Evolutionary conservation across 2,113 vertebrate species (phyloP).

Genomic region (Cottus gobio): DNA sequence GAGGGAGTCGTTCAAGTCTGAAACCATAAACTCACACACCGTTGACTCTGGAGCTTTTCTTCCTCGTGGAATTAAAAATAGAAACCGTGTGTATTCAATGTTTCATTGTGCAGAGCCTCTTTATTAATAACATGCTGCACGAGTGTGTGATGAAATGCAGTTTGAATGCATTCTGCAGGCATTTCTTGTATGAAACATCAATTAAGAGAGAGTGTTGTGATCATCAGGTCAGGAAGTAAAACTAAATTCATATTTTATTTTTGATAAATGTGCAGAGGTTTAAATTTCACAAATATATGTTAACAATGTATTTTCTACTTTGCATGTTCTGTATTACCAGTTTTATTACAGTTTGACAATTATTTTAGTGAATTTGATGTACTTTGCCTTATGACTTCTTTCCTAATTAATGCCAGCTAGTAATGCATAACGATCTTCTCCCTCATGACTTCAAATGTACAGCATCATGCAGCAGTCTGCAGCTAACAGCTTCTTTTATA

Average conservation of each 20-base stretch:
- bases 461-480: slow-evolving; percentile 62
- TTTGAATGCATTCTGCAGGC: not conserved
- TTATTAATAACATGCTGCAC: not conserved
- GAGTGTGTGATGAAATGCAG: slow-evolving; percentile 1
- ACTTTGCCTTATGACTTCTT: slow-evolving; percentile 36
- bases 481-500: slow-evolving; percentile 82
- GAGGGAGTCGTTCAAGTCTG: slow-evolving; percentile 18
- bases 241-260: not conserved
- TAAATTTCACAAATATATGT: not conserved
- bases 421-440: slow-evolving; percentile 32
- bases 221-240: not conserved
- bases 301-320: not conserved
- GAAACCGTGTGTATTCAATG: slow-evolving; percentile 41
- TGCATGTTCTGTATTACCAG: not conserved
- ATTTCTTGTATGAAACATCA: not conserved
- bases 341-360: slow-evolving; percentile 4
- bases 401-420: slow-evolving; percentile 38
- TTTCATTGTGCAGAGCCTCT: slow-evolving; percentile 35
- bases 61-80: slow-evolving; percentile 51
- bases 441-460: slow-evolving; percentile 53
- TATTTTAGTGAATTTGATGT: slow-evolving; percentile 20
- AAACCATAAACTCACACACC: slow-evolving; percentile 19
- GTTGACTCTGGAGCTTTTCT: slow-evolving; percentile 47
- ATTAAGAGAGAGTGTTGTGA: not conserved
- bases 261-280: not conserved